Evolutionary conservation across 2,797 vertebrate species (phyloP).

Genomic region (Fistularia tabacaria): DNA sequence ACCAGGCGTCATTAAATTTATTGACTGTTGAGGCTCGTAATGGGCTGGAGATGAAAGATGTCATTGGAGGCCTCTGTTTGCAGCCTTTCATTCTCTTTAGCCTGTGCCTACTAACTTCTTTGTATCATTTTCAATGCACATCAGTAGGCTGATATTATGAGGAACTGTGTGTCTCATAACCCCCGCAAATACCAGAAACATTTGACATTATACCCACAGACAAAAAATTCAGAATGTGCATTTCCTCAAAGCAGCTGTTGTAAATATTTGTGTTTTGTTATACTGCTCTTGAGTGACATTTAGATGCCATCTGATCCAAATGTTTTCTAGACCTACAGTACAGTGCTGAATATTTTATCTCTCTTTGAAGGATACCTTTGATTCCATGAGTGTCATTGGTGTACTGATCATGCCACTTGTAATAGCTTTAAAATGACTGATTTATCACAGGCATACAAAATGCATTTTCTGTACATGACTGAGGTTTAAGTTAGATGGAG

Average conservation of each 20-base stretch:
- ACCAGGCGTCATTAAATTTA: conserved; percentile 31
- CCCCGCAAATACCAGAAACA: conserved; percentile 47
- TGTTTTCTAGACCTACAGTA: conserved; percentile 14
- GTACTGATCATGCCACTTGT: conserved; percentile 25
- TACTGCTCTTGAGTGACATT: conserved; percentile 35
- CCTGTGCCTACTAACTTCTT: conserved; percentile 34
- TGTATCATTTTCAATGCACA: conserved; percentile 43
- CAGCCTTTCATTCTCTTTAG: conserved; percentile 8
- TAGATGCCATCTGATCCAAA: conserved; percentile 24
- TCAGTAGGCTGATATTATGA: conserved; percentile 36
- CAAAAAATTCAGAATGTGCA: conserved; percentile 16
- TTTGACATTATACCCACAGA: conserved; percentile 37
- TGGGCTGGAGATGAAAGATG: conserved; percentile 62
- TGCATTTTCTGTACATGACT: conserved; percentile 14
- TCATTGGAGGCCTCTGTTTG: conserved; percentile 37
- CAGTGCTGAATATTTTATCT: conserved; percentile 38
- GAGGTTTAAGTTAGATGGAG: conserved; percentile 17
- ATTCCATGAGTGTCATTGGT: conserved; percentile 23
- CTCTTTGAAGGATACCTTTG: conserved; percentile 34
- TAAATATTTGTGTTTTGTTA: conserved; percentile 49
- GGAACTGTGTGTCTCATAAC: conserved; percentile 31
- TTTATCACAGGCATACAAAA: conserved; percentile 45
- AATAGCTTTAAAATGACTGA: conserved; percentile 27
- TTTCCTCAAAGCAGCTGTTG: conserved; percentile 49
- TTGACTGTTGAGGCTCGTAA: conserved; percentile 38